Base-by-base conservation (phyloP, 2,113 vertebrate species). In the Pristiophorus japonicus region DNA sequence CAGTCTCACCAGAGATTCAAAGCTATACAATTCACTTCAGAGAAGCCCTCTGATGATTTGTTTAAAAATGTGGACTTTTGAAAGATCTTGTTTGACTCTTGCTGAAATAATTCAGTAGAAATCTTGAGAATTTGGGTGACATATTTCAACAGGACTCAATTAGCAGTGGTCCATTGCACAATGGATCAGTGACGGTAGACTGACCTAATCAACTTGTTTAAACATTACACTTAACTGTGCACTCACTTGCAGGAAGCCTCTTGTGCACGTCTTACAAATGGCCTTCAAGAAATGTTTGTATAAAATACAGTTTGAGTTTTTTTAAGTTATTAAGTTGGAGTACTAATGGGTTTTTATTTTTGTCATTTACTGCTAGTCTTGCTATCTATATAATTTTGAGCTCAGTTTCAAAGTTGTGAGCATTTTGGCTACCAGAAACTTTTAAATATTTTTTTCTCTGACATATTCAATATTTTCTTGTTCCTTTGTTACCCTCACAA, bases 261-360 rank as follows among this genome's bases (percentile, higher is more conserved):
- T 90, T n/a, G 27, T n/a, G 47, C 47, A 59, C 10, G 7, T n/a
- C 20, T 45, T 94, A 24, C n/a, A 94, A 94, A 94, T 38, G 63
- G 90, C 90, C 90, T 92, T 92, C 59, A 51, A 63, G 59, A 90
- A 90, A 8, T 45, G 45, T 66, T 65, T 94, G 63, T 94, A 67
- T 47, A 93, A 38, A 94, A 66, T 94, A 24, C 12, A 12, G 24
- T 85, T 85, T 85, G 81, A 85, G 18, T 85, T 88, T 88, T 59
- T 27, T 62, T 90, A 90, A 90, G 38, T 94, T 66, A n/a, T 42
- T 94, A 94, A 70, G n/a, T 94, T 70, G 1, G 16, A 45, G 14
- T 42, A 66, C 5, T 67, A 67, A 24, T 65, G 20, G 42, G 65
- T 22, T 59, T 90, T 70, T 47, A 70, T 38, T 73, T 66, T 73